Conservation (phyloP, 2,888 invertebrate genomes). For the Julus scandinavius region DNA sequence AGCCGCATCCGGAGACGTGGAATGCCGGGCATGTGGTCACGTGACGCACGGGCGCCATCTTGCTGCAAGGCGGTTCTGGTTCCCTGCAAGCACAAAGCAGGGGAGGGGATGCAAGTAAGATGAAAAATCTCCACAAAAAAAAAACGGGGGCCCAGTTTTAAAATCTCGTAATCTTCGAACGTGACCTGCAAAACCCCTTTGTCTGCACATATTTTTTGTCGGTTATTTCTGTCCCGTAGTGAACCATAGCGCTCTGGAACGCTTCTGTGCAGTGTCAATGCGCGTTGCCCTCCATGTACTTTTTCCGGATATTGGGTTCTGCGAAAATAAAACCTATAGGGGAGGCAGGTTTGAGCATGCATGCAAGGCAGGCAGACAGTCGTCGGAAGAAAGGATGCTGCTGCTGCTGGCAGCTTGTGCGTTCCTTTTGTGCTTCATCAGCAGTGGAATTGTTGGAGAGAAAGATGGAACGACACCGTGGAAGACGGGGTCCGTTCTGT, state of each 20-base stretch:
- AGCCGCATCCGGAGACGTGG: background rate
- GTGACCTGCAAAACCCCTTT: background rate
- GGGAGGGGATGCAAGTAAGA: background rate
- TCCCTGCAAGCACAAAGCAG: background rate
- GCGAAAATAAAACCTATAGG: constrained; percentile 20
- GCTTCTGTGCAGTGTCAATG: background rate
- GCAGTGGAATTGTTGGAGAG: constrained; percentile 38
- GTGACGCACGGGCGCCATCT: background rate
- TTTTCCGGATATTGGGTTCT: background rate
- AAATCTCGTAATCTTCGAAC: too few relatives aligned
- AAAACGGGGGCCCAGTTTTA: background rate
- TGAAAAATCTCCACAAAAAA: background rate
- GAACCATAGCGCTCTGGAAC: background rate
- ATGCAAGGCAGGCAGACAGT: background rate
- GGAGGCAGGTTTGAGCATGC: background rate
- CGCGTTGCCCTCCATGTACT: background rate
- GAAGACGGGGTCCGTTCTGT: background rate
- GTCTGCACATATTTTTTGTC: background rate
- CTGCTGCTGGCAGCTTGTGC: background rate
- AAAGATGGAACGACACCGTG: background rate
- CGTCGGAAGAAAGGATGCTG: constrained; percentile 27
- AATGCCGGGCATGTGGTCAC: background rate
- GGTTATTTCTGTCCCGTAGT: background rate
- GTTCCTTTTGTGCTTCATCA: constrained; percentile 2
- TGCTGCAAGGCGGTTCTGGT: background rate